These are phyloP conservation scores for Silurus glanis DNA, from an alignment of 2,113 vertebrate species.

Conservation along the genomic window DNA sequence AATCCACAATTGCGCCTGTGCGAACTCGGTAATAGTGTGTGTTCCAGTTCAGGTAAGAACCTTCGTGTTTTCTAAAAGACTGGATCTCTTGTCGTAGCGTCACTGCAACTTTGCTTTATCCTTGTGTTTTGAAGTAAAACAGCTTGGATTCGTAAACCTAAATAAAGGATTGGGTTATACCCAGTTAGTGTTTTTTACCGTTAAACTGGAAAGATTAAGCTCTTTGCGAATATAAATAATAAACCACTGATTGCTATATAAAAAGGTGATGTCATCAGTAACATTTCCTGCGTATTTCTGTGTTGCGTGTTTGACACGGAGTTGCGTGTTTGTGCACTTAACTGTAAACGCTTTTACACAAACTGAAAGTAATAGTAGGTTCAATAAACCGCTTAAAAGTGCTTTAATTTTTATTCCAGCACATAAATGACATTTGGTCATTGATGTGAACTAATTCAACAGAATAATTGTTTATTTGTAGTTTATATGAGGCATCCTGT, in stretches of 20 bases:
- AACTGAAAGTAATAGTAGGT: not conserved
- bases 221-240: not conserved
- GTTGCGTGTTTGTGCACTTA: not conserved
- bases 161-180: not conserved
- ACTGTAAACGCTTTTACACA: not conserved
- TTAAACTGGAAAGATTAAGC: not conserved
- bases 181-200: not conserved
- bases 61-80: not conserved
- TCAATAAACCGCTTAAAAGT: not conserved
- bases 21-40: constrained; percentile 38
- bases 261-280: not conserved
- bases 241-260: too few species aligned
- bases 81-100: not conserved
- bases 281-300: not conserved
- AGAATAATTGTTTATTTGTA: not conserved
- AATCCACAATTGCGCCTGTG: constrained; percentile 63
- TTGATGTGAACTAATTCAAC: not conserved
- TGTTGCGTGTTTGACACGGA: not conserved
- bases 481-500: not conserved
- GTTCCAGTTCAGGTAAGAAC: constrained; percentile 25
- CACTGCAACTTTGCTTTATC: not conserved
- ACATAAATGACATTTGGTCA: not conserved
- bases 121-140: not conserved
- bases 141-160: not conserved
- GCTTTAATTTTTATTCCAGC: too few species aligned